Evolutionary conservation across 2,888 invertebrate genomes (phyloP).

Genomic region (Tipula confusa): DNA sequence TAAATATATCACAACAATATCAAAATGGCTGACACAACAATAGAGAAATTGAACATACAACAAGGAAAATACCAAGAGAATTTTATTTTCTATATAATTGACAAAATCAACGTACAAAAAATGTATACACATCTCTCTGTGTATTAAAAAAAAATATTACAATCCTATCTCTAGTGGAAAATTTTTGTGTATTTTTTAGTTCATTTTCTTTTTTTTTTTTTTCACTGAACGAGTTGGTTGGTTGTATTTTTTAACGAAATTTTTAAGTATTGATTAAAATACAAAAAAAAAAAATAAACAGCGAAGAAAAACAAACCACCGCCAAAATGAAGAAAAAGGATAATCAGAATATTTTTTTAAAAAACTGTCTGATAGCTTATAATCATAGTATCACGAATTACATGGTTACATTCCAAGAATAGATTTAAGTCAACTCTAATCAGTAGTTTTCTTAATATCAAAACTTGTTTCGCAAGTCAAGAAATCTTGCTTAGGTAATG

Average conservation of each 20-base stretch:
- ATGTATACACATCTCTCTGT: slow-evolving; percentile 26
- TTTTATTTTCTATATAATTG: slow-evolving; percentile 26
- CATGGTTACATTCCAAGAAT: no score
- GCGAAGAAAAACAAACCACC: background rate
- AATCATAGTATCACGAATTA: no score
- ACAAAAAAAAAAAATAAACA: background rate
- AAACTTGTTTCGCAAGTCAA: no score
- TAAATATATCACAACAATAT: background rate
- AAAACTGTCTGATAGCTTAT: no score
- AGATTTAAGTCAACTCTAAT: no score
- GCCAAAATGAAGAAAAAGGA: background rate
- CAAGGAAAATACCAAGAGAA: slow-evolving; percentile 1
- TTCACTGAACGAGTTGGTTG: background rate
- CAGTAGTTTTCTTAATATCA: no score
- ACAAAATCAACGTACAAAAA: slow-evolving; percentile 29
- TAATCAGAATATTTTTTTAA: no score
- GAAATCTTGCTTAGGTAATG: no score
- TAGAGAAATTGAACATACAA: slow-evolving; percentile 26
- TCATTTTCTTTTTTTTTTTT: background rate
- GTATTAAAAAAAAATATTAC: background rate
- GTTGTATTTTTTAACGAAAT: slow-evolving; percentile 5
- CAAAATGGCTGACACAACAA: slow-evolving; percentile 30
- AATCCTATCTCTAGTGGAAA: slow-evolving; percentile 28
- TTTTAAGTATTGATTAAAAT: slow-evolving; percentile 29
- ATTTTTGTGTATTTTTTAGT: background rate